Evolutionary conservation across 2,888 invertebrate species (phyloP).

Genomic region (Erebia palarica): DNA sequence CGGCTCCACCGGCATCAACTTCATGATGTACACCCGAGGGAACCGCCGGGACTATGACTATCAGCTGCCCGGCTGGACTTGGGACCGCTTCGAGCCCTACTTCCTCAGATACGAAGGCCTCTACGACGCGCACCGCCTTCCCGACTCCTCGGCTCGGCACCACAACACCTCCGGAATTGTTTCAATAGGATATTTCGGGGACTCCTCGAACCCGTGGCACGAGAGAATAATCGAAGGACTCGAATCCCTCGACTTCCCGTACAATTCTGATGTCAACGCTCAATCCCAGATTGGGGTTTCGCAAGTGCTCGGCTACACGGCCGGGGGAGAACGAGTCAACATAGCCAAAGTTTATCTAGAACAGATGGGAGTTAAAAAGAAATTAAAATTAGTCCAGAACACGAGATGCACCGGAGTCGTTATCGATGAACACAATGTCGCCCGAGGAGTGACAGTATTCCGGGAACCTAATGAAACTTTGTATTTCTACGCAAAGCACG

Average conservation of each 20-base stretch:
- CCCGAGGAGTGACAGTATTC: constrained; percentile 53
- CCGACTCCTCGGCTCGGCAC: constrained; percentile 53
- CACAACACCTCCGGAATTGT: constrained; percentile 61
- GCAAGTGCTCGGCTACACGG: constrained; percentile 53
- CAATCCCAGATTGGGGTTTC: constrained; percentile 60
- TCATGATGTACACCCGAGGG: constrained; percentile 66
- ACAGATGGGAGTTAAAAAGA: constrained; percentile 46
- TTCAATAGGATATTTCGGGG: constrained; percentile 52
- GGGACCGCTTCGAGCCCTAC: constrained; percentile 59
- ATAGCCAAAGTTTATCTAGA: constrained; percentile 59
- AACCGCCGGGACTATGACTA: constrained; percentile 55
- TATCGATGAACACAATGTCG: constrained; percentile 49
- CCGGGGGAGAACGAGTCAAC: constrained; percentile 56
- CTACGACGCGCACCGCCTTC: constrained; percentile 48
- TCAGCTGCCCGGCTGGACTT: constrained; percentile 57
- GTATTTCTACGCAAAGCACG: constrained; percentile 51
- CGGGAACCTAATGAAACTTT: constrained; percentile 37
- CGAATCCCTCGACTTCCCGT: constrained; percentile 49
- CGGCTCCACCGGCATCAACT: constrained; percentile 66
- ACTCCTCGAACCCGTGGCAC: constrained; percentile 58
- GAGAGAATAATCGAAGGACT: constrained; percentile 50
- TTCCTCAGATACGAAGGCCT: constrained; percentile 62
- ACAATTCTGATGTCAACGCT: constrained; percentile 60
- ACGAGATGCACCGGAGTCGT: constrained; percentile 57
- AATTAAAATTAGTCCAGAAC: constrained; percentile 52